phyloP scores from a whole-genome alignment of 2,888 invertebrate genomes.

The Globia sparganii region DNA sequence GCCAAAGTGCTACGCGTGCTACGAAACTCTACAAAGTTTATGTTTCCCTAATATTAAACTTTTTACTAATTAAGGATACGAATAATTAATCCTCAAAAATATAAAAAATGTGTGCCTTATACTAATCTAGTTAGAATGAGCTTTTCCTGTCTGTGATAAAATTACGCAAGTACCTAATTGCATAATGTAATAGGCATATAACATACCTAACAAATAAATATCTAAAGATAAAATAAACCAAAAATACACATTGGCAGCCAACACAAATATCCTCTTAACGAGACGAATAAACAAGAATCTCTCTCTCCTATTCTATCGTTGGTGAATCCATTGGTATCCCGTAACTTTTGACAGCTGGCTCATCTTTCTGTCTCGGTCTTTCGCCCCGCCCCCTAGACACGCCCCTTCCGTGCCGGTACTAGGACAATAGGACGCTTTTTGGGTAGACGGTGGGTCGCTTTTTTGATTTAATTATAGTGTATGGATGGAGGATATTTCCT shows the following conservation, averaged over 20 bases:
- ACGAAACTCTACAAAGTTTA: slow-evolving; percentile 16
- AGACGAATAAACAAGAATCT: slow-evolving; percentile 28
- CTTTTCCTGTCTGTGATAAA: background rate
- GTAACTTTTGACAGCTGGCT: slow-evolving; percentile 68
- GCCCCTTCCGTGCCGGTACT: slow-evolving; percentile 79
- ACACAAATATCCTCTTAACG: slow-evolving; percentile 32
- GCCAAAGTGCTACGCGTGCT: slow-evolving; percentile 37
- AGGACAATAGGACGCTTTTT: slow-evolving; percentile 71
- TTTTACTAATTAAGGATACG: background rate
- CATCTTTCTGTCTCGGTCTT: slow-evolving; percentile 81
- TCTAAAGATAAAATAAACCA: slow-evolving; percentile 40
- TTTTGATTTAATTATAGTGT: slow-evolving; percentile 48
- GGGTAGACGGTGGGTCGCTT: slow-evolving; percentile 45
- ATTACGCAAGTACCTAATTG: background rate
- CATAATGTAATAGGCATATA: slow-evolving; percentile 17
- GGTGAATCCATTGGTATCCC: slow-evolving; percentile 47
- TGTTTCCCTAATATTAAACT: background rate
- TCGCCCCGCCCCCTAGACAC: slow-evolving; percentile 81
- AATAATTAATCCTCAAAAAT: too few relatives aligned
- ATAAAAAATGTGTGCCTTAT: too few relatives aligned
- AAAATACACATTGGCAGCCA: slow-evolving; percentile 53
- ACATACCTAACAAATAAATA: slow-evolving; percentile 34
- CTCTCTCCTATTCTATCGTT: slow-evolving; percentile 62
- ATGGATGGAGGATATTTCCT: slow-evolving; percentile 29
- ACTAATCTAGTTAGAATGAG: background rate